These are phyloP conservation scores for Cantharis lateralis DNA, from an alignment of 2,888 invertebrate species.

Conservation along the genomic window DNA sequence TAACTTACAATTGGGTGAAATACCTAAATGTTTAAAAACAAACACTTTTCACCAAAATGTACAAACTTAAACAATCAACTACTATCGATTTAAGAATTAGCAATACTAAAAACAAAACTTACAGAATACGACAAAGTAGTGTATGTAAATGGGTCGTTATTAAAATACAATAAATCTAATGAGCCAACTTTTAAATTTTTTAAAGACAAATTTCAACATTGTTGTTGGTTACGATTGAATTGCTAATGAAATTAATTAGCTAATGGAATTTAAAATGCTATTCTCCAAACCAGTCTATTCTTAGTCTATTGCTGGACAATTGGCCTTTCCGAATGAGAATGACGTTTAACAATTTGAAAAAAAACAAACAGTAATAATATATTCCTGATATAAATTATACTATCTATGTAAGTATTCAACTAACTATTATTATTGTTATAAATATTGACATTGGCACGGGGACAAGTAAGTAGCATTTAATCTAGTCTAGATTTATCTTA, in stretches of 20 bases:
- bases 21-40: neutral
- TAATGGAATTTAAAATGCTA: neutral
- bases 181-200: neutral
- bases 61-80: no score
- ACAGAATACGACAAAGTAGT: neutral
- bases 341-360: no score
- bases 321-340: neutral
- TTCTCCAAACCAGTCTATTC: neutral
- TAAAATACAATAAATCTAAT: conserved; percentile 1
- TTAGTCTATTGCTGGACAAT: neutral
- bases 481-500: neutral
- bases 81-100: neutral
- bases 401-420: no score
- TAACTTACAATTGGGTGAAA: neutral
- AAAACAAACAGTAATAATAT: no score
- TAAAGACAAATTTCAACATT: neutral
- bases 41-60: neutral
- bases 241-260: neutral
- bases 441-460: neutral
- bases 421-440: neutral
- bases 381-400: no score
- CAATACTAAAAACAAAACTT: neutral
- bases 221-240: neutral
- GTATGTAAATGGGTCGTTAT: neutral
- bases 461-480: no score